Evolutionary conservation across 2,797 vertebrate species (phyloP), one percentile per base, ranked within the genome.

Genomic region (Etheostoma perlongum): DNA sequence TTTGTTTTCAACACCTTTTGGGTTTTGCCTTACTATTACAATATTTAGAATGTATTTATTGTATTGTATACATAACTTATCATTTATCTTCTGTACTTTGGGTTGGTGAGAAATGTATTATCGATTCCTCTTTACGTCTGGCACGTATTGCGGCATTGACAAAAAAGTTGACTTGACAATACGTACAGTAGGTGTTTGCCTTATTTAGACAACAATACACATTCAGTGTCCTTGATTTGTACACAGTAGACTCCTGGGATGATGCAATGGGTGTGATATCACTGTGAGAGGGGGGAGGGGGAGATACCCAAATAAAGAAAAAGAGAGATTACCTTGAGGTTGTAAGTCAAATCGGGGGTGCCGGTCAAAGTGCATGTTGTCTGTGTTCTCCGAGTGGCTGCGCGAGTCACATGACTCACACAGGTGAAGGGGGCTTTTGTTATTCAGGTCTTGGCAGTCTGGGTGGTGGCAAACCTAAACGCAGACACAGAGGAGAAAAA

Each of bases 261-360:
- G 76, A 86, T 78, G 60, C 53, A 58, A 76, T 25, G 40, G 51
- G 33, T 21, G 65, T 78, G 78, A 87, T 69, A 47, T 76, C 81
- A 72, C 61, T n/a, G 25, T 21, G 30, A 30, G 30, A 6, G 30
- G 30, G 30, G 27, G 27, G 27, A 1, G 73, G 51, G 47, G 46
- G 9, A 9, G 62, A 48, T 12, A 63, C 68, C 82, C 10, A 85
- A 69, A 79, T 49, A 67, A 74, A 81, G 52, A 84, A 76, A 65
- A 16, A 15, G 44, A 15, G 9, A 9, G 10, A 48, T 18, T 89
- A 99, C 98, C 97, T 96, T 96, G 98, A 0, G 93, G 94, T 47
- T 97, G 93, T 81, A 99, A 92, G 93, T 99, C 95, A 2, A 99
- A 97, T 89, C 95, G 96, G 69, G 97, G 94, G 63, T 97, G 97